Percentiles rank a stretch among this genome's conserved stretches.
These are phyloP conservation scores for Alces alces DNA, from an alignment of 2,113 vertebrate species.

Conservation along the genomic window DNA sequence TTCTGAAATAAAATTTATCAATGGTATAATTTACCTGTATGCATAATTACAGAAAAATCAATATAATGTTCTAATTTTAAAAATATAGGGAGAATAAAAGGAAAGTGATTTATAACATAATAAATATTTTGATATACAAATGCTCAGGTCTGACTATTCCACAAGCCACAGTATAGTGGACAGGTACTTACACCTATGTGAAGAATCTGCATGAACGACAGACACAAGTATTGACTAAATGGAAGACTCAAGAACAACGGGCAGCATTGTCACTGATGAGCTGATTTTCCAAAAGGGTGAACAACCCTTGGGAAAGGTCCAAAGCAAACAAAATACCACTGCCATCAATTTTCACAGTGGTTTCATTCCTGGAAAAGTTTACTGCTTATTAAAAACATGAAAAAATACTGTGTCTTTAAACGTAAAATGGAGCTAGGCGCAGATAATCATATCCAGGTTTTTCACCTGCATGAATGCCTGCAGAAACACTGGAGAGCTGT, in stretches of 20 bases:
- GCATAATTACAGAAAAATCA: neutral
- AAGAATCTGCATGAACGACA: neutral
- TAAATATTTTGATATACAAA: neutral
- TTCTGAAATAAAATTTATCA: conserved; percentile 12
- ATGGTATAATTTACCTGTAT: neutral
- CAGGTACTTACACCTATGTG: neutral
- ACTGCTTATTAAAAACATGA: neutral
- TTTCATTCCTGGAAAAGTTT: conserved; percentile 30
- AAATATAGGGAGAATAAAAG: neutral
- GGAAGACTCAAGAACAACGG: neutral
- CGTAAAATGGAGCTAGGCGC: neutral
- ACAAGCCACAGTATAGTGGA: neutral
- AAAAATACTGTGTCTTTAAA: conserved; percentile 5
- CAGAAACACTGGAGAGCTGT: neutral
- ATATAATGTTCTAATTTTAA: neutral
- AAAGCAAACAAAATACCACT: conserved; percentile 25
- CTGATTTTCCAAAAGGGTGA: neutral
- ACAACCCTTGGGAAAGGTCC: neutral
- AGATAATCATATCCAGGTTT: conserved; percentile 40
- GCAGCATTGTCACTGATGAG: neutral
- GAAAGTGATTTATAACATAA: neutral
- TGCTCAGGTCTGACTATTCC: neutral
- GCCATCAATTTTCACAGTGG: conserved; percentile 17
- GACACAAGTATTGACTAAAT: neutral
- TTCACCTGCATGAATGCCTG: neutral